A percentile compares a stretch with the other conserved stretches of the same genome.
These are phyloP conservation scores for Microtus oregoni DNA, from an alignment of 2,113 vertebrate genomes.

Conservation along the genomic window DNA sequence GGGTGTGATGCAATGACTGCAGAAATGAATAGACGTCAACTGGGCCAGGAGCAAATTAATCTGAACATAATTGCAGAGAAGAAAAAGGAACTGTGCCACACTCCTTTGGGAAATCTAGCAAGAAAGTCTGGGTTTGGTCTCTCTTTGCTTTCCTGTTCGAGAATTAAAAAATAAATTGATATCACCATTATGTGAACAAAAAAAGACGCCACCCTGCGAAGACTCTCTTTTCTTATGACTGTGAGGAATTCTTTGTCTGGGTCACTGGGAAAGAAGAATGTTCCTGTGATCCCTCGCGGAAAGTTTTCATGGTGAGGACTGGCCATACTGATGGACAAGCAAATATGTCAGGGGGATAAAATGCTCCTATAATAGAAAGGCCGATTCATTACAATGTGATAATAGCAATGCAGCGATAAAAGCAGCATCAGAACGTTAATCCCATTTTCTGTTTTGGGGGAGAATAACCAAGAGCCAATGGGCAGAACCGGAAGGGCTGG, in stretches of 20 bases:
- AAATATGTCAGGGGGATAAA: not conserved
- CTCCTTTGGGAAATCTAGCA: constrained; percentile 72
- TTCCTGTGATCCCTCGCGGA: not conserved
- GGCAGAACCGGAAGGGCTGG: not conserved
- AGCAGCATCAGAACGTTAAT: not conserved
- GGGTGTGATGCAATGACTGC: constrained; percentile 43
- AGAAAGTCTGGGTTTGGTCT: not conserved
- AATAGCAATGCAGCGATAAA: not conserved
- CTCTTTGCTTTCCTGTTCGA: constrained; percentile 10
- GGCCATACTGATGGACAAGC: not conserved
- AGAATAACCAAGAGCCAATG: not conserved
- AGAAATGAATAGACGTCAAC: constrained; percentile 69
- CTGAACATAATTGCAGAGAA: constrained; percentile 68
- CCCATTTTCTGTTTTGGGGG: not conserved
- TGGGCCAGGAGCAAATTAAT: constrained; percentile 76
- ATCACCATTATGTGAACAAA: not conserved
- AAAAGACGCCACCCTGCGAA: not conserved
- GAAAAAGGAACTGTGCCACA: constrained; percentile 55
- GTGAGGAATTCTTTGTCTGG: not conserved
- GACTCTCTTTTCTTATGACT: constrained; percentile 15
- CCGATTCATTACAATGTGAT: not conserved
- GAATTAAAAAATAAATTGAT: constrained; percentile 70
- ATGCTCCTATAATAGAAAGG: not conserved
- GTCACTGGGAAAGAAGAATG: not conserved
- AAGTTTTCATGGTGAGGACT: not conserved